Conservation (phyloP, 2,113 vertebrate genomes). For the Engraulis encrasicolus region DNA sequence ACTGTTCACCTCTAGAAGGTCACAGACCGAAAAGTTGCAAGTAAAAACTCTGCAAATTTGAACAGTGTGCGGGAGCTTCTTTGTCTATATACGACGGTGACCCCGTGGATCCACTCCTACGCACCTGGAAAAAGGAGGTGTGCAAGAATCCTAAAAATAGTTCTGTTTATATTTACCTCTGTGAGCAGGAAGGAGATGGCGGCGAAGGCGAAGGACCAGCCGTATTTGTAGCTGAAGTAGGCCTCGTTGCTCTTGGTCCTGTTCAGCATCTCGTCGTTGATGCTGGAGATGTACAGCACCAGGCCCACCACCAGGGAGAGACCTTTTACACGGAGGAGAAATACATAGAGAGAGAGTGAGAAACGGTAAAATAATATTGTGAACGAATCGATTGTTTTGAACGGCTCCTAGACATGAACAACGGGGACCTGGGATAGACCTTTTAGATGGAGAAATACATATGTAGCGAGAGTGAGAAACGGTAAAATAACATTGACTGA, state of each 20-base stretch:
- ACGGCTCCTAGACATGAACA: not conserved
- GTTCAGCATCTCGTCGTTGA: constrained; percentile 91
- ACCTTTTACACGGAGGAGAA: constrained; percentile 68
- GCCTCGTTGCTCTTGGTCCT: constrained; percentile 86
- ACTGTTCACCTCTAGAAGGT: too few species aligned
- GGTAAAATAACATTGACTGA: too few species aligned
- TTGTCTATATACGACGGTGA: too few species aligned
- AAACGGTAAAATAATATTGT: not conserved
- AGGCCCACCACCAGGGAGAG: constrained; percentile 89
- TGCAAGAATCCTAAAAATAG: too few species aligned
- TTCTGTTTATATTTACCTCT: constrained; percentile 78
- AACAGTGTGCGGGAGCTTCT: too few species aligned
- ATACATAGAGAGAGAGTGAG: not conserved
- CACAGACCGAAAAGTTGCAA: too few species aligned
- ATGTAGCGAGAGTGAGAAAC: too few species aligned
- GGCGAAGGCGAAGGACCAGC: constrained; percentile 91
- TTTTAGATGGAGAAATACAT: too few species aligned
- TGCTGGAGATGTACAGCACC: constrained; percentile 92
- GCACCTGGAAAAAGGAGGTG: too few species aligned
- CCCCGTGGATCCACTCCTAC: too few species aligned
- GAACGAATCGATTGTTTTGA: not conserved
- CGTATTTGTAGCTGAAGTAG: constrained; percentile 90
- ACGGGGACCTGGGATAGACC: not conserved
- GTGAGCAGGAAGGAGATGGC: constrained; percentile 92
- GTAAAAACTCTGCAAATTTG: too few species aligned